Evolutionary conservation across 1,140 invertebrate species (phyloP), one percentile per base, ranked within the genome.

Genomic region (Caenorhabditis remanei): DNA sequence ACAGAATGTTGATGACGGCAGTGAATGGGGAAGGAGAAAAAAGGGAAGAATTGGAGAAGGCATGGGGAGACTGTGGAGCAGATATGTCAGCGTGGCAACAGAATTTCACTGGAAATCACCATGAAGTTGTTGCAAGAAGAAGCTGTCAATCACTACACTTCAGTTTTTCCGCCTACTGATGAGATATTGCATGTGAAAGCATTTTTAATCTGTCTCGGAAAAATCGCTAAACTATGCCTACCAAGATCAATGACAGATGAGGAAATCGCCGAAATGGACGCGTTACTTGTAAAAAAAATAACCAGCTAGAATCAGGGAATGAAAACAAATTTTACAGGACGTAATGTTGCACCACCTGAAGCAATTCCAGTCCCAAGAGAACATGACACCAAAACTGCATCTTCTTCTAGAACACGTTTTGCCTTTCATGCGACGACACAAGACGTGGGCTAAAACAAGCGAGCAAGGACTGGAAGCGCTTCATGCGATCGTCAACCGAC

Each of bases 11-110:
- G 5, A 24, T 63, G 6, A 7, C 3, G 32, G 32, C 61, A 14
- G 61, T 24, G 4, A 24, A 24, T 9, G 21, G 61, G 14, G 4
- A 63, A 5, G 7, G 7, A 24, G 24, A 24, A 63, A 32, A 6
- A 4, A 63, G 21, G 32, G 16, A 63, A 16, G 9, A 4, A 24
- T 24, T 63, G 1, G 61, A 63, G 6, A 40, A 40, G 0, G 8
- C 8, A 0, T 63, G 21, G 61, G 32, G 2, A 2, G 7, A 7
- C 14, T 7, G 6, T 6, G 61, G 61, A 4, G 61, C 61, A 7
- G 61, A 63, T 8, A 63, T 63, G 21, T 63, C 61, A 4, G 61
- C 61, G 2, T 63, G 61, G 61, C 61, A 63, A 24, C 61, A 63
- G 61, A 63, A 63, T 40, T 63, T 63, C 61, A 11, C 8, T 4